phyloP scores from a whole-genome alignment of 2,888 invertebrate species.

The Gnatocerus cornutus region DNA sequence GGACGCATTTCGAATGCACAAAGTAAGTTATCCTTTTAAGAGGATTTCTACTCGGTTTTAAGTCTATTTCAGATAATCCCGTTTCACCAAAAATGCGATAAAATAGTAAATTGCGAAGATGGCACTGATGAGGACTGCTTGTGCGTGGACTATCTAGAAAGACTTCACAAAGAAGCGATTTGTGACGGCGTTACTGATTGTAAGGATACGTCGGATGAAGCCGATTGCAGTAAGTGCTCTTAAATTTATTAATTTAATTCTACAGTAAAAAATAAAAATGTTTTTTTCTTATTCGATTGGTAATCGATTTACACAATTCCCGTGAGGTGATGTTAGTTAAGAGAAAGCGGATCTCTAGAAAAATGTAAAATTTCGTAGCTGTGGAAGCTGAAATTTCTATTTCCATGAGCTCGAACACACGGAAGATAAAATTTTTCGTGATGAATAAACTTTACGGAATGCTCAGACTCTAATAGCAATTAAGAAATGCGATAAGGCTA shows the following conservation, averaged over 20 bases:
- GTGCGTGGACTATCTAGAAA: slow-evolving; percentile 80
- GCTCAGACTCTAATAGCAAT: slow-evolving; percentile 18
- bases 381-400: no score
- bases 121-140: slow-evolving; percentile 86
- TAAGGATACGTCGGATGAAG: slow-evolving; percentile 83
- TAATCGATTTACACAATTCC: no score
- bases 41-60: slow-evolving; percentile 48
- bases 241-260: no score
- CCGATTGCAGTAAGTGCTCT: slow-evolving; percentile 77
- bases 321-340: no score
- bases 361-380: no score
- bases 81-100: slow-evolving; percentile 78
- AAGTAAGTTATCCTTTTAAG: slow-evolving; percentile 62
- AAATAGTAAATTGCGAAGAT: slow-evolving; percentile 85
- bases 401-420: slow-evolving; percentile 2
- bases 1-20: slow-evolving; percentile 69
- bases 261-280: no score
- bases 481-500: slow-evolving; percentile 32
- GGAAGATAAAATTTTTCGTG: slow-evolving; percentile 36
- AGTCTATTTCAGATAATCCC: slow-evolving; percentile 81
- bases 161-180: slow-evolving; percentile 74
- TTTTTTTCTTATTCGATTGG: no score
- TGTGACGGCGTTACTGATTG: slow-evolving; percentile 87
- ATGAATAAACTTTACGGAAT: slow-evolving; percentile 1
- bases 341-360: no score